Conservation (phyloP, 2,113 vertebrate species). For the Pyrgilauda ruficollis region DNA sequence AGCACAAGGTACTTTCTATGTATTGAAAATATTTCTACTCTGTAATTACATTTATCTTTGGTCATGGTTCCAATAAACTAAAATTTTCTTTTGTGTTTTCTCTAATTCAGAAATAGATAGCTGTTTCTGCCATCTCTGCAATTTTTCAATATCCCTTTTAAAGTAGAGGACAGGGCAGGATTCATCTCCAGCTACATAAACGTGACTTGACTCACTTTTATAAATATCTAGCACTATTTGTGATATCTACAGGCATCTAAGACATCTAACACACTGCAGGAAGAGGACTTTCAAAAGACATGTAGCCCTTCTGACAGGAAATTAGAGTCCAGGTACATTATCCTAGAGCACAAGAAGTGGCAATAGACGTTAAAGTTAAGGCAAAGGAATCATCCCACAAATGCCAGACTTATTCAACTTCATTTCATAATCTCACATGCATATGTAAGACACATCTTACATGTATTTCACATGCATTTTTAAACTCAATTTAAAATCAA, state of each 20-base stretch:
- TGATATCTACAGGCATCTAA: not conserved
- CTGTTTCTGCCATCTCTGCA: not conserved
- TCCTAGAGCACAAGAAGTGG: not conserved
- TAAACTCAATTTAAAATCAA: not conserved
- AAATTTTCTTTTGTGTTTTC: not conserved
- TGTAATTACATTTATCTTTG: not conserved
- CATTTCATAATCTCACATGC: not conserved
- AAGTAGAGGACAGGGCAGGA: not conserved
- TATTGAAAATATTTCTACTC: not conserved
- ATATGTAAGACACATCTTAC: not conserved
- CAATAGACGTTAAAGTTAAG: not conserved
- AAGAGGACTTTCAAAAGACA: not conserved
- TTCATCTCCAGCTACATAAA: not conserved
- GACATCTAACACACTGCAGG: not conserved
- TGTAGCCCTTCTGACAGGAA: not conserved
- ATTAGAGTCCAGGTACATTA: not conserved
- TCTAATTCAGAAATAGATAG: not conserved
- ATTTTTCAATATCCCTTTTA: not conserved
- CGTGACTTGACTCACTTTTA: fast-evolving
- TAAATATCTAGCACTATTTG: not conserved
- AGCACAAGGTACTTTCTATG: not conserved
- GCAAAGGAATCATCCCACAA: not conserved
- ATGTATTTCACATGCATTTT: not conserved
- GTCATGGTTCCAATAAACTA: not conserved
- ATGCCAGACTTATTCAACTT: not conserved